Evolutionary conservation across 2,113 vertebrate genomes (phyloP).

Genomic region (Gavia stellata): DNA sequence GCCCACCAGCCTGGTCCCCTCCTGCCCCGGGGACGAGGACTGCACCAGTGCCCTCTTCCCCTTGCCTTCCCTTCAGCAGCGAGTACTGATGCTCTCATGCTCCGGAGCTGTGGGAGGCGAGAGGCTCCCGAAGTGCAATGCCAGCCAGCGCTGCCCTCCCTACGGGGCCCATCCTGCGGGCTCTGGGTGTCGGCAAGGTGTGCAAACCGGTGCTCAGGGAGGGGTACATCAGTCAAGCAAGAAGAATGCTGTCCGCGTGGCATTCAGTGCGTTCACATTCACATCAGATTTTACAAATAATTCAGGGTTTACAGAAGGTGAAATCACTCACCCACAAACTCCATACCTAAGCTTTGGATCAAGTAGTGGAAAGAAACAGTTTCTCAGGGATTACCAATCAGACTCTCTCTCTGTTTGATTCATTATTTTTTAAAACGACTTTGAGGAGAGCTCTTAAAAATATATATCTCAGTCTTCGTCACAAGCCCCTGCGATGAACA

Average conservation of each 20-base stretch:
- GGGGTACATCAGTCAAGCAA: not conserved
- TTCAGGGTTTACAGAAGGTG: not conserved
- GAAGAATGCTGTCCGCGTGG: not conserved
- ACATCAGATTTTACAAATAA: not conserved
- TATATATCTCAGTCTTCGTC: not conserved
- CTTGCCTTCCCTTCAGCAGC: not conserved
- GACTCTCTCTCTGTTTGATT: not conserved
- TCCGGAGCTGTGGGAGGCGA: not conserved
- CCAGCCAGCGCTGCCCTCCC: not conserved
- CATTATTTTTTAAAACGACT: not conserved
- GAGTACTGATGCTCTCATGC: not conserved
- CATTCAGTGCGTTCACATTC: not conserved
- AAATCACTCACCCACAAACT: not conserved
- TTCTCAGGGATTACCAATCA: not conserved
- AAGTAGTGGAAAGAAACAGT: not conserved
- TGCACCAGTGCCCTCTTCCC: no score
- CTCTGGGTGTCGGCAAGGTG: not conserved
- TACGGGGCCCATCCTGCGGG: rapidly evolving
- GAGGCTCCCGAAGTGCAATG: not conserved
- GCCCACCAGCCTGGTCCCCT: not conserved
- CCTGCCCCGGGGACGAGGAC: not conserved
- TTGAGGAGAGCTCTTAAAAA: not conserved
- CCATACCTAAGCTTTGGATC: not conserved
- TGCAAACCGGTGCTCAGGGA: not conserved
- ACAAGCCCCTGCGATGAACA: not conserved